Conservation (phyloP, 2,797 vertebrate species). For the Neosalanx taihuensis region DNA sequence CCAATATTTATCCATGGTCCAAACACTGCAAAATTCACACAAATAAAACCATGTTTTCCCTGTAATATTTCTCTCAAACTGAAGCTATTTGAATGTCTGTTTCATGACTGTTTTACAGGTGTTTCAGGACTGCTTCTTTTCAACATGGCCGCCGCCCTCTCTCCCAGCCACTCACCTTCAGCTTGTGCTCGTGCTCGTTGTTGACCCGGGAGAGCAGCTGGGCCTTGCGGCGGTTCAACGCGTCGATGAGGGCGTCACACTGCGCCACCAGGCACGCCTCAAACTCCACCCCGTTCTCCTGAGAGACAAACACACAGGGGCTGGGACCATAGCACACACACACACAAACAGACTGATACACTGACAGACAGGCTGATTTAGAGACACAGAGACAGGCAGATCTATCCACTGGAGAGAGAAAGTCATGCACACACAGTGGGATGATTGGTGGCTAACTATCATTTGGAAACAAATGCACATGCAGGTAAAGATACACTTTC, state of each 20-base stretch:
- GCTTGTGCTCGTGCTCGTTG: conserved; percentile 97
- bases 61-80: too few species aligned
- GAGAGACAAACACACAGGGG: conserved; percentile 25
- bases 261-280: conserved; percentile 96
- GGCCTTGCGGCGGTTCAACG: conserved; percentile 93
- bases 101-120: too few species aligned
- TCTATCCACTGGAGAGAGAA: too few species aligned
- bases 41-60: too few species aligned
- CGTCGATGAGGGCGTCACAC: conserved; percentile 97
- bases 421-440: too few species aligned
- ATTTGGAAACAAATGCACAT: too few species aligned
- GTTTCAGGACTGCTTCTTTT: too few species aligned
- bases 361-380: not conserved
- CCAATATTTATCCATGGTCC: too few species aligned
- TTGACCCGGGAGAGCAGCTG: conserved; percentile 92
- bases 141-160: too few species aligned
- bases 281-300: conserved; percentile 98
- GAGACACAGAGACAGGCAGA: not conserved
- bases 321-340: conserved; percentile 8
- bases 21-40: too few species aligned
- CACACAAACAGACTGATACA: not conserved
- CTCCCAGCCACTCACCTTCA: conserved; percentile 79
- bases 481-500: too few species aligned
- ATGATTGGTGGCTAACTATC: not conserved
- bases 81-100: too few species aligned